A percentile compares a stretch with the other conserved stretches of the same genome.
Evolutionary conservation across 1,140 invertebrate species (phyloP).

Genomic region (Leptinotarsa undecemlineata): DNA sequence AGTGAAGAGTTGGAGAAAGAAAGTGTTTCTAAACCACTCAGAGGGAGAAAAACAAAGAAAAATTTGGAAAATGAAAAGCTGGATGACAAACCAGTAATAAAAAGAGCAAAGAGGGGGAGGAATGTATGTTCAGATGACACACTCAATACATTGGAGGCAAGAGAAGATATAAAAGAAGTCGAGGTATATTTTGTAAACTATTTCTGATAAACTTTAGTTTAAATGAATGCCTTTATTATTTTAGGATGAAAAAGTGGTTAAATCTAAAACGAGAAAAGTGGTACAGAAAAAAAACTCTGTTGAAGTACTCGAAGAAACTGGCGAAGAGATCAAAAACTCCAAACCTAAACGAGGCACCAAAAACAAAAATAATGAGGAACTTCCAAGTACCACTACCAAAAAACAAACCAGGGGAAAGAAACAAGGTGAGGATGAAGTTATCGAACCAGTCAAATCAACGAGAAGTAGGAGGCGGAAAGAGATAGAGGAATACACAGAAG

Average conservation of each 20-base stretch:
- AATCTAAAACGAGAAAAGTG: neutral
- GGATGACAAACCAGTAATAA: neutral
- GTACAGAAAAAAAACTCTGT: slow-evolving; percentile 3
- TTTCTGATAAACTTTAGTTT: neutral
- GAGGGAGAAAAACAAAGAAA: neutral
- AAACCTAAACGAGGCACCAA: neutral
- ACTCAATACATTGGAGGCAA: neutral
- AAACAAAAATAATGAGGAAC: neutral
- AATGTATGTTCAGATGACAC: neutral
- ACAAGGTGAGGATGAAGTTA: neutral
- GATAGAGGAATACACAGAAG: neutral
- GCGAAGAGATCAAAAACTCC: neutral
- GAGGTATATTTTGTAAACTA: neutral
- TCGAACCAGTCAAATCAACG: neutral
- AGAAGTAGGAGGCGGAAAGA: neutral
- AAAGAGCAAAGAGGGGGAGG: neutral
- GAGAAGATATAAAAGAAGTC: neutral
- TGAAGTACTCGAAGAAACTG: slow-evolving; percentile 1
- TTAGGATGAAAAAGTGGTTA: neutral
- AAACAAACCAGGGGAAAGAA: neutral
- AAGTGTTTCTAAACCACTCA: neutral
- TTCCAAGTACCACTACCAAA: neutral
- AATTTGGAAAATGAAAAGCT: neutral
- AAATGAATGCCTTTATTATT: neutral
- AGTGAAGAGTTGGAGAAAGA: neutral